phyloP scores from a whole-genome alignment of 2,888 invertebrate genomes.

The Cheilosia urbana region DNA sequence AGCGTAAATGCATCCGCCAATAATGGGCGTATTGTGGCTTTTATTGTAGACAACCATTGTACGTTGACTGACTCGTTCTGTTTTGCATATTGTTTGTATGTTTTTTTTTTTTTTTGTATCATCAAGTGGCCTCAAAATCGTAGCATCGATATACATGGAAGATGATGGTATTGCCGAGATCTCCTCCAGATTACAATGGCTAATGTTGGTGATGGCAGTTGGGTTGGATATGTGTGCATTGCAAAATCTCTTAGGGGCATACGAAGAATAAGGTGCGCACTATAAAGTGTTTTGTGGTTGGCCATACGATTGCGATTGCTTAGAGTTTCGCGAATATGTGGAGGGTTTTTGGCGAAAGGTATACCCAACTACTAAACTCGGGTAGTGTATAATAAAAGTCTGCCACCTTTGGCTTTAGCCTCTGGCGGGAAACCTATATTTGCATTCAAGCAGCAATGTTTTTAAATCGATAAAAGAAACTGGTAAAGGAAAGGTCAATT shows the following conservation, averaged over 20 bases:
- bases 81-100: slow-evolving; percentile 30
- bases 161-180: slow-evolving; percentile 59
- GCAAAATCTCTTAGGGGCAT: slow-evolving; percentile 63
- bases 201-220: slow-evolving; percentile 42
- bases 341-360: slow-evolving; percentile 16
- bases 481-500: neutral
- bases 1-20: slow-evolving; percentile 64
- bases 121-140: slow-evolving; percentile 71
- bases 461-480: slow-evolving; percentile 31
- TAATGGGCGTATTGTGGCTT: slow-evolving; percentile 75
- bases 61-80: slow-evolving; percentile 22
- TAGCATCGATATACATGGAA: slow-evolving; percentile 53
- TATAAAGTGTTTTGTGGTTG: slow-evolving; percentile 75
- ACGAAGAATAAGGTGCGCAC: slow-evolving; percentile 72
- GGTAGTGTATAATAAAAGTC: slow-evolving; percentile 71
- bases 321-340: slow-evolving; percentile 38
- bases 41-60: slow-evolving; percentile 70
- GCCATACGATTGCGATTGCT: slow-evolving; percentile 70
- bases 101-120: slow-evolving; percentile 11
- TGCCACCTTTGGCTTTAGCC: slow-evolving; percentile 62
- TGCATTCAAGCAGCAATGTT: neutral
- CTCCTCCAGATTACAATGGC: slow-evolving; percentile 64
- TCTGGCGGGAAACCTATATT: neutral
- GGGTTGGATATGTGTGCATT: slow-evolving; percentile 53
- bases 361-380: slow-evolving; percentile 26